Percentiles rank a stretch among this genome's conserved stretches.
Conservation (phyloP, 2,113 vertebrate species). For the Rhegmatorhina hoffmannsi region DNA sequence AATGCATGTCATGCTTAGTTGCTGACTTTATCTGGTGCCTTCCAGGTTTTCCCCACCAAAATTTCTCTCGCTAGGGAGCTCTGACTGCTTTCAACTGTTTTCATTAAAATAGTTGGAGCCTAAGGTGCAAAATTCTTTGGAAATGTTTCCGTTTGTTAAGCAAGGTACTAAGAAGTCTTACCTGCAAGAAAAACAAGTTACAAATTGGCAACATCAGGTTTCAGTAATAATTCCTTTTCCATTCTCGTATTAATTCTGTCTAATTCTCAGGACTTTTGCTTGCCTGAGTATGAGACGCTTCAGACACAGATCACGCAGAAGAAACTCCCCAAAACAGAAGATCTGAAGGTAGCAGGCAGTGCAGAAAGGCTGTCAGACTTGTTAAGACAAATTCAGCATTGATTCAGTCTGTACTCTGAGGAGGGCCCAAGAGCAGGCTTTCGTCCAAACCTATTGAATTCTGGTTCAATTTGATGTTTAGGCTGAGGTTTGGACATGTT, state of each 20-base stretch:
- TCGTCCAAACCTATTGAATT: conserved; percentile 55
- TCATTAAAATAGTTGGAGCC: not conserved
- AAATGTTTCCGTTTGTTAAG: not conserved
- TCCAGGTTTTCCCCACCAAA: not conserved
- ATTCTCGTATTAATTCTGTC: conserved; percentile 23
- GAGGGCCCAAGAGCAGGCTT: conserved; percentile 40
- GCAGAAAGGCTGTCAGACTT: conserved; percentile 8
- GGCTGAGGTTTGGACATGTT: conserved; percentile 60
- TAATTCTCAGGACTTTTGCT: conserved; percentile 26
- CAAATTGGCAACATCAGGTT: conserved; percentile 21
- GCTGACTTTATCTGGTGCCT: not conserved
- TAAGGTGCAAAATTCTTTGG: not conserved
- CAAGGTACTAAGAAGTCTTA: not conserved
- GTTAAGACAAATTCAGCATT: conserved; percentile 22
- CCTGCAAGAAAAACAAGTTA: conserved; percentile 25
- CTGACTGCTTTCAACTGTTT: not conserved
- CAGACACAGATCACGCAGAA: not conserved
- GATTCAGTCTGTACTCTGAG: conserved; percentile 20
- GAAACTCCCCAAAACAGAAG: not conserved
- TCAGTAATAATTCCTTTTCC: conserved; percentile 18
- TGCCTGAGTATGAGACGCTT: not conserved
- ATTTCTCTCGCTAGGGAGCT: not conserved
- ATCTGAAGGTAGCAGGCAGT: not conserved
- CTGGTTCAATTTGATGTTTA: conserved; percentile 28
- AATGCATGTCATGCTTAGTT: not conserved